Evolutionary conservation across 2,888 invertebrate genomes (phyloP).

Genomic region (Microctonus brassicae): DNA sequence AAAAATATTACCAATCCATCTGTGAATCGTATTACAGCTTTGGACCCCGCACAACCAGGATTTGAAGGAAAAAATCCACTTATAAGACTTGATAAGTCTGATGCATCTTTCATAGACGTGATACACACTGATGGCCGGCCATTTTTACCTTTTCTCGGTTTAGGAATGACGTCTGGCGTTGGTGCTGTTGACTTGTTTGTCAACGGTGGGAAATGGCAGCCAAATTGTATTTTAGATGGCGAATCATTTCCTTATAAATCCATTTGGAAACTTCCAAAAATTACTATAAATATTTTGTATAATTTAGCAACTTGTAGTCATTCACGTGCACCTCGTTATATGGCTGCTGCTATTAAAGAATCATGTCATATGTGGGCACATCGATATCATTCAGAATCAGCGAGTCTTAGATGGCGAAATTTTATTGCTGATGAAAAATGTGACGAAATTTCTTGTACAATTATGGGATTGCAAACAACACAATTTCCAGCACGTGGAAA

Average conservation of each 20-base stretch:
- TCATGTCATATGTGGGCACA: slow-evolving; percentile 48
- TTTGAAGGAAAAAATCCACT: slow-evolving; percentile 63
- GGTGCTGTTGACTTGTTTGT: slow-evolving; percentile 70
- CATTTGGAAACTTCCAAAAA: slow-evolving; percentile 53
- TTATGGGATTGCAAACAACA: slow-evolving; percentile 58
- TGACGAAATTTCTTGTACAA: slow-evolving; percentile 52
- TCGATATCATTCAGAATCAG: slow-evolving; percentile 42
- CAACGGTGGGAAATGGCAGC: slow-evolving; percentile 70
- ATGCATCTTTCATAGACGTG: slow-evolving; percentile 66
- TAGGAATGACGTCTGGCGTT: slow-evolving; percentile 58
- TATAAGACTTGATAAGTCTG: slow-evolving; percentile 62
- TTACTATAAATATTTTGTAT: slow-evolving; percentile 54
- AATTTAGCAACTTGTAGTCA: slow-evolving; percentile 54
- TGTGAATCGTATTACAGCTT: slow-evolving; percentile 70
- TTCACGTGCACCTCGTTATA: slow-evolving; percentile 48
- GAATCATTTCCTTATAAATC: slow-evolving; percentile 47
- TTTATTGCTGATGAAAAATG: slow-evolving; percentile 47
- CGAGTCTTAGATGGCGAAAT: slow-evolving; percentile 35
- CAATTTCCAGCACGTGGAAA: slow-evolving; percentile 54
- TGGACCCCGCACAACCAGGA: slow-evolving; percentile 68
- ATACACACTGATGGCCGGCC: slow-evolving; percentile 66
- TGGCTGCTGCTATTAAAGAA: slow-evolving; percentile 49
- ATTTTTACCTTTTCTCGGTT: slow-evolving; percentile 57
- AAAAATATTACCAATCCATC: slow-evolving; percentile 50
- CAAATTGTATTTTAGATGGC: slow-evolving; percentile 63